A percentile compares a stretch with the other conserved stretches of the same genome.
These are phyloP conservation scores for Sitta europaea DNA, from an alignment of 2,113 vertebrate species.

Conservation along the genomic window DNA sequence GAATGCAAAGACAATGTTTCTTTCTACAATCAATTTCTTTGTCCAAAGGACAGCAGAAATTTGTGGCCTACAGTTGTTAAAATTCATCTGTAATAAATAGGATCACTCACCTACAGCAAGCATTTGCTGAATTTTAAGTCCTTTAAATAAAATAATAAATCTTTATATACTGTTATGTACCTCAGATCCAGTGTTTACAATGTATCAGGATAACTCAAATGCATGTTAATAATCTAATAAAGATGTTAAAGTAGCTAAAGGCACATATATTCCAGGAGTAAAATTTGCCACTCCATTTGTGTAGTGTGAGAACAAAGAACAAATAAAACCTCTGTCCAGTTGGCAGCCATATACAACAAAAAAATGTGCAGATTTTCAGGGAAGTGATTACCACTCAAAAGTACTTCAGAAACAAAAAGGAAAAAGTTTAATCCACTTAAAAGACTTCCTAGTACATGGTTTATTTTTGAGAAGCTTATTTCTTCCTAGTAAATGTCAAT, in stretches of 20 bases:
- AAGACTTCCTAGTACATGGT: neutral
- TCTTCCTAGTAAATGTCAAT: neutral
- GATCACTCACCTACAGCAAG: neutral
- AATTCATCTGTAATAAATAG: neutral
- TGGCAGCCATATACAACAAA: neutral
- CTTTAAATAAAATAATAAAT: neutral
- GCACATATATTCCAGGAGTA: neutral
- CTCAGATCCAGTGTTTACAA: neutral
- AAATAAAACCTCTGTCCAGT: neutral
- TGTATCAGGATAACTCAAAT: neutral
- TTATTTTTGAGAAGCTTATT: neutral
- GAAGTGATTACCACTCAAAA: neutral
- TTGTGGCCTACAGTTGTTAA: neutral
- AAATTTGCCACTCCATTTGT: neutral
- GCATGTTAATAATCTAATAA: neutral
- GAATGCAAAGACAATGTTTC: neutral
- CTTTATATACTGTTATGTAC: neutral
- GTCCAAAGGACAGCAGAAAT: neutral
- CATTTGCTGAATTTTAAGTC: neutral
- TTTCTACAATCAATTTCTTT: neutral
- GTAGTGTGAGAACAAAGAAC: neutral
- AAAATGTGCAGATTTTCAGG: neutral
- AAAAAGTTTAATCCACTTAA: neutral
- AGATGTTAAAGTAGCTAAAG: neutral
- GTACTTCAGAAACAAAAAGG: neutral